Conservation (phyloP, 2,888 invertebrate species). For the Xanthorhoe spadicearia region DNA sequence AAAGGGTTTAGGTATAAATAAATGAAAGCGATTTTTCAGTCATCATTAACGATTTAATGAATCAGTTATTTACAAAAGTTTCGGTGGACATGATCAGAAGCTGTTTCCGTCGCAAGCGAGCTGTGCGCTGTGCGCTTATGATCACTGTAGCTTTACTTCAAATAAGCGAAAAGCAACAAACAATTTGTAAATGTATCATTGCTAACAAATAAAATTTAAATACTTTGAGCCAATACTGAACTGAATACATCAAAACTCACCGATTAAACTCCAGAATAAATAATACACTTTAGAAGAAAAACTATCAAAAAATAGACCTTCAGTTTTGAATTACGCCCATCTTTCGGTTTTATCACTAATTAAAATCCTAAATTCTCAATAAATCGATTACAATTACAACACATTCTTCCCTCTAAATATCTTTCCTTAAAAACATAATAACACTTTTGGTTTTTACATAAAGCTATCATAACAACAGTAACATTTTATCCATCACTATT, state of each 20-base stretch:
- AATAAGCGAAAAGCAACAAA: conserved; percentile 37
- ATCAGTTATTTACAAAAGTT: conserved; percentile 79
- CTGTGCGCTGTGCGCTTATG: conserved; percentile 52
- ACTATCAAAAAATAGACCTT: conserved; percentile 46
- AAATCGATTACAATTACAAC: conserved; percentile 46
- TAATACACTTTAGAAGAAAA: conserved; percentile 41
- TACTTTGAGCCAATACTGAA: conserved; percentile 81
- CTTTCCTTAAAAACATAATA: conserved; percentile 79
- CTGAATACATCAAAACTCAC: conserved; percentile 49
- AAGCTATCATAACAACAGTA: conserved; percentile 81
- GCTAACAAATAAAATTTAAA: conserved; percentile 49
- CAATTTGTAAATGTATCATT: conserved; percentile 47
- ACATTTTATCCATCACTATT: conserved; percentile 72
- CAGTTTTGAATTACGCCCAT: conserved; percentile 35
- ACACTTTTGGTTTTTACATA: conserved; percentile 83
- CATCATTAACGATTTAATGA: conserved; percentile 79
- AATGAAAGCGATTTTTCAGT: conserved; percentile 64
- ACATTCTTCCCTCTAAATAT: conserved; percentile 49
- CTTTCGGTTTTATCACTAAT: conserved; percentile 33
- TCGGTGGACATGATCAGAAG: conserved; percentile 79
- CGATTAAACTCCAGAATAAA: conserved; percentile 41
- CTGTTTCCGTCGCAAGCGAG: conserved; percentile 54
- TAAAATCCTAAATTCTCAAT: conserved; percentile 41
- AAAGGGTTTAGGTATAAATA: conserved; percentile 18
- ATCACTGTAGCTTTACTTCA: conserved; percentile 32